Conservation (phyloP, 2,113 vertebrate species). For the Upupa epops region DNA sequence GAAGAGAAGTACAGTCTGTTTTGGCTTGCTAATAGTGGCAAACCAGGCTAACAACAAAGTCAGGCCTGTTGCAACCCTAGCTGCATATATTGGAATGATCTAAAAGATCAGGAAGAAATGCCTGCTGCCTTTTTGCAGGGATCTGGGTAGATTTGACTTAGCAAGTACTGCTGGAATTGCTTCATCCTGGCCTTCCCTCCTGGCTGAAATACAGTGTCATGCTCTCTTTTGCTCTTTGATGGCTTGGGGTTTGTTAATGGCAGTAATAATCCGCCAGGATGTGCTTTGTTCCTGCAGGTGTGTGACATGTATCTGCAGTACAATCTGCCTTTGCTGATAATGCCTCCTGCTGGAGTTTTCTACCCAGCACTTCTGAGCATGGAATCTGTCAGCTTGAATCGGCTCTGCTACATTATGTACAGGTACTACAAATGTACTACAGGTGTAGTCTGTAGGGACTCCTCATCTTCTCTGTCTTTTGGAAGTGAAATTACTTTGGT, state of each 20-base stretch:
- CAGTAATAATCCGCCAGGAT: background rate
- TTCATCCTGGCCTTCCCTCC: background rate
- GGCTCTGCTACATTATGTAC: constrained; percentile 90
- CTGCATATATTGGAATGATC: background rate
- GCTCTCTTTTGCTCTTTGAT: background rate
- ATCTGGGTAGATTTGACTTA: background rate
- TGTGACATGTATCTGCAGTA: constrained; percentile 88
- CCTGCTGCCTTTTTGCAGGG: background rate
- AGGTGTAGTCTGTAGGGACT: background rate
- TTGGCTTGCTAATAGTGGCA: background rate
- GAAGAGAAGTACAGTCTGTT: background rate
- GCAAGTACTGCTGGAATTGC: background rate
- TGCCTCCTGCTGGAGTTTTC: constrained; percentile 88
- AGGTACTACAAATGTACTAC: constrained; percentile 81
- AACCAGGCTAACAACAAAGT: background rate
- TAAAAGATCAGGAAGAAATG: background rate
- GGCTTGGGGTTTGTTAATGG: background rate
- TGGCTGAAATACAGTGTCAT: background rate
- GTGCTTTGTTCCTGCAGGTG: constrained; percentile 76
- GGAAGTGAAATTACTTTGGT: background rate
- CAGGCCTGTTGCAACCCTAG: background rate
- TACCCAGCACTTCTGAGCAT: constrained; percentile 85
- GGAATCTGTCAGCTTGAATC: constrained; percentile 84
- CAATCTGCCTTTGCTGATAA: constrained; percentile 83
- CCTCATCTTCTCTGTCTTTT: background rate